A percentile compares a stretch with the other conserved stretches of the same genome.
These are phyloP conservation scores for Temnothorax unifasciatus DNA, from an alignment of 2,888 invertebrate species.

Conservation along the genomic window DNA sequence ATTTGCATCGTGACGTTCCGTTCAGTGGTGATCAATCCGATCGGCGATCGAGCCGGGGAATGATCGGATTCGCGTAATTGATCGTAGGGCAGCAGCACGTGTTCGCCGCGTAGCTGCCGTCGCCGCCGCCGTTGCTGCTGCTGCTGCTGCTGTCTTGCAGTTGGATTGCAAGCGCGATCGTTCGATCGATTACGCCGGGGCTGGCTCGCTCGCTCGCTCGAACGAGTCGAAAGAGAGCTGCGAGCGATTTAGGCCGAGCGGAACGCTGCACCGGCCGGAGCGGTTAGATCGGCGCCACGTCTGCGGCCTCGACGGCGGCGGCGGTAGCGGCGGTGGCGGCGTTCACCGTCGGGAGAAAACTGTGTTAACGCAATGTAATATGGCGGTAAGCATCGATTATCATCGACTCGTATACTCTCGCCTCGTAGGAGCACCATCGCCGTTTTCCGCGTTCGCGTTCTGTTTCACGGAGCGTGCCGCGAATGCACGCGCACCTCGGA, in stretches of 20 bases:
- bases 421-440: slow-evolving; percentile 19
- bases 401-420: slow-evolving; percentile 45
- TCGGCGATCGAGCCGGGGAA: slow-evolving; percentile 34
- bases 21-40: slow-evolving; percentile 42
- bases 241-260: slow-evolving; percentile 50
- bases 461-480: slow-evolving; percentile 17
- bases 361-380: slow-evolving; percentile 73
- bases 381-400: slow-evolving; percentile 59
- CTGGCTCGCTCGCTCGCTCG: slow-evolving; percentile 32
- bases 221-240: slow-evolving; percentile 39
- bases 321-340: slow-evolving; percentile 41
- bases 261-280: slow-evolving; percentile 69
- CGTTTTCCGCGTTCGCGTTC: slow-evolving; percentile 61
- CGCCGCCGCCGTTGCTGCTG: not conserved
- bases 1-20: slow-evolving; percentile 46
- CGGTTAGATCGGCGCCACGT: slow-evolving; percentile 79
- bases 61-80: slow-evolving; percentile 54
- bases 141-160: slow-evolving; percentile 14
- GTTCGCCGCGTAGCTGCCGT: slow-evolving; percentile 35
- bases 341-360: slow-evolving; percentile 73
- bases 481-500: slow-evolving; percentile 1
- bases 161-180: slow-evolving; percentile 43
- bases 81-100: slow-evolving; percentile 34
- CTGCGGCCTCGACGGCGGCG: slow-evolving; percentile 71
- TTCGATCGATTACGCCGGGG: slow-evolving; percentile 33